phyloP scores from a whole-genome alignment of 2,888 invertebrate species.

The Andrena flavipes region DNA sequence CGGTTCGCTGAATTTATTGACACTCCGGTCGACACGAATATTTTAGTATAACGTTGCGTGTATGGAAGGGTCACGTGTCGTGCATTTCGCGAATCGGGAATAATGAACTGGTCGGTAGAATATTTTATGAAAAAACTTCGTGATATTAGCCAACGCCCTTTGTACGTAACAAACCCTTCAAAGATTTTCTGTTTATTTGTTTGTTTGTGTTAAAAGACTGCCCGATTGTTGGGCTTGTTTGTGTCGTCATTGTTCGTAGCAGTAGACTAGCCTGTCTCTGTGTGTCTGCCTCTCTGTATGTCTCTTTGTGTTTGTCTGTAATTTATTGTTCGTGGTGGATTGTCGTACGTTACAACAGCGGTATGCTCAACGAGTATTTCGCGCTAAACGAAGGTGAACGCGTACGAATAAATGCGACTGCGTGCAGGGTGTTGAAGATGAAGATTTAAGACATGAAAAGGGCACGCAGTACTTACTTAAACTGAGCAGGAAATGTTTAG shows the following conservation, averaged over 20 bases:
- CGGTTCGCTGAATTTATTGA: too few relatives aligned
- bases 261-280: constrained; percentile 77
- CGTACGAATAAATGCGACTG: background rate
- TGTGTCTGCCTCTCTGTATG: constrained; percentile 74
- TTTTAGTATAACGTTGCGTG: background rate
- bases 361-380: constrained; percentile 3
- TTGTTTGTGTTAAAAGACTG: constrained; percentile 56
- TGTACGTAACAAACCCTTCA: constrained; percentile 70
- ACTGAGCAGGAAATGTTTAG: background rate
- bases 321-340: constrained; percentile 46
- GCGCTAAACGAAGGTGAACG: background rate
- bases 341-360: constrained; percentile 23
- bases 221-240: constrained; percentile 74
- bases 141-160: background rate
- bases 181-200: constrained; percentile 37
- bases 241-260: constrained; percentile 79
- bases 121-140: background rate
- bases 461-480: background rate
- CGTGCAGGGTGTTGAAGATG: background rate
- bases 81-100: too few relatives aligned
- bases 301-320: constrained; percentile 64
- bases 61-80: too few relatives aligned
- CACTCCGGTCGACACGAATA: too few relatives aligned
- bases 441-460: background rate
- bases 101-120: background rate